Base-by-base conservation (phyloP, 2,113 vertebrate genomes). In the Glaucidium brasilianum region DNA sequence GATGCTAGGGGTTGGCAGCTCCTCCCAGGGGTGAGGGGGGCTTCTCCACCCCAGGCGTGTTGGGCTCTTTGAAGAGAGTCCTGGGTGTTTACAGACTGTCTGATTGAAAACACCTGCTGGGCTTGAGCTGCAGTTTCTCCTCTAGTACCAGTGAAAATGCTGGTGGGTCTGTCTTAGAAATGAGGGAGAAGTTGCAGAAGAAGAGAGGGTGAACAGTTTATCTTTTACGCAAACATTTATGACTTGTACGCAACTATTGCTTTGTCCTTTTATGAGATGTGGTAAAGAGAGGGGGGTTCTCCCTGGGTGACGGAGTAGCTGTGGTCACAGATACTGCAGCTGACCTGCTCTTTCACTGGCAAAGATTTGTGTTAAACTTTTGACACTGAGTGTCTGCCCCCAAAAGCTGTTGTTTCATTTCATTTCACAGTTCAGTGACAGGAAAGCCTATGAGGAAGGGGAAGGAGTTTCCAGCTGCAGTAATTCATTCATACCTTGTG, bases 1-100 rank as follows among this genome's bases (percentile, higher is more conserved):
- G 39, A 11, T 41, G 41, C 49, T 53, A 43, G 17, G 43, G 12
- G 5, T 50, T 37, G 67, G 45, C 2, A 9, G 56, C 37, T 90
- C 19, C 53, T 85, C 6, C 12, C 0, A 0, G 22, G 47, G 26
- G 3, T 0, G 1, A n/a, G 4, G 19, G 47, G 43, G 23, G 11
- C 37, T 94, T 73, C 59, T 92, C 17, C 63, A 85, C 60, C 47
- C 27, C 0, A 1, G 5, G 2, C 37, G 11, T 0, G 1, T n/a
- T 62, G 59, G 15, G 53, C 19, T 81, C 64, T 85, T 30, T 89
- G 67, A 71, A 63, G 41, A 0, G 2, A 58, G 35, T 69, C 49
- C 26, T 77, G 56, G 12, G 5, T 72, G 37, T 85, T 86, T 81
- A 25, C 84, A 91, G 86, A 13, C 73, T 53, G 59, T 30, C 47